Conservation (phyloP, 2,113 vertebrate genomes). For the Pandion haliaetus region DNA sequence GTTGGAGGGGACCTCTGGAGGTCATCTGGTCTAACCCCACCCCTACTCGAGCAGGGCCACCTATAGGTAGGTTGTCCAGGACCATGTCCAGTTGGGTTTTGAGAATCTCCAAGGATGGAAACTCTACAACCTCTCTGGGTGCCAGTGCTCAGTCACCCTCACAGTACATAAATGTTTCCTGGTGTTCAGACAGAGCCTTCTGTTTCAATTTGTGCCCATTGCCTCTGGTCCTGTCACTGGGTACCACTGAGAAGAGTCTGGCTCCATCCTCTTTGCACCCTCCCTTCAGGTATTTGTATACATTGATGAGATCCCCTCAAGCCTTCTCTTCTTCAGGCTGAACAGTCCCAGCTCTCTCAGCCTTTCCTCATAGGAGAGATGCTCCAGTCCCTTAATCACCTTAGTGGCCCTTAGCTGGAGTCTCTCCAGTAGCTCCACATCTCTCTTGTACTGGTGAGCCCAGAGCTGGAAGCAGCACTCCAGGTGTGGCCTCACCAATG, state of each 20-base stretch:
- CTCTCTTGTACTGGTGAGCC: neutral
- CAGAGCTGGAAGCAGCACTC: neutral
- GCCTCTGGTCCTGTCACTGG: neutral
- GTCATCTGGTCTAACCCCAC: neutral
- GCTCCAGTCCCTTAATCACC: neutral
- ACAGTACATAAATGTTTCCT: neutral
- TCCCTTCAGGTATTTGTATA: neutral
- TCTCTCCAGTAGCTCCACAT: neutral
- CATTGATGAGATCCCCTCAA: neutral
- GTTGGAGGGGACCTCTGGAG: neutral
- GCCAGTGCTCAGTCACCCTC: neutral
- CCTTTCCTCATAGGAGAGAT: neutral
- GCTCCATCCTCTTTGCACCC: neutral
- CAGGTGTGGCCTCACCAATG: neutral
- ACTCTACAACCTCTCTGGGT: neutral
- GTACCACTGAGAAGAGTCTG: neutral
- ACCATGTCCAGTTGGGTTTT: neutral
- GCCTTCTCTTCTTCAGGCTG: neutral
- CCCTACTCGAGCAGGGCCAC: neutral
- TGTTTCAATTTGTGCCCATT: neutral
- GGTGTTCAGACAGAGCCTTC: neutral
- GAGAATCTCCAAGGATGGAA: neutral
- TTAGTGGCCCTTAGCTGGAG: no score
- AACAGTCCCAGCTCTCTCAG: neutral
- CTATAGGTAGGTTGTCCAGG: neutral